Percentiles rank a stretch among this genome's conserved stretches.
Evolutionary conservation across 2,888 invertebrate species (phyloP).

Genomic region (Eristalis tenax): DNA sequence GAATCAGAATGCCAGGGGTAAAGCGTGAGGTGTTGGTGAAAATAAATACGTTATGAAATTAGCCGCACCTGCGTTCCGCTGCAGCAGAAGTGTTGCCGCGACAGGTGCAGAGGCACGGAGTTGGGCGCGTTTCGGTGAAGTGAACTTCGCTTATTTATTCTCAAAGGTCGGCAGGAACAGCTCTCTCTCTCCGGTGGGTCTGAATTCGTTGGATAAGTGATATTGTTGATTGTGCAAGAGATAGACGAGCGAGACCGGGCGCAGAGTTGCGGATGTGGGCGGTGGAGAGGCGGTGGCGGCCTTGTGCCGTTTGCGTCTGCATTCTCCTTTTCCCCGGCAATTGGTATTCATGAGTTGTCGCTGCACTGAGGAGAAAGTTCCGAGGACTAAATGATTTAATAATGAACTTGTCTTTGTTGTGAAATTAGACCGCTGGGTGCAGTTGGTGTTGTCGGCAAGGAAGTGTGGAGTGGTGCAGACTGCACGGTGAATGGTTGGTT

Average conservation of each 20-base stretch:
- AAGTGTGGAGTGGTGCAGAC: not conserved
- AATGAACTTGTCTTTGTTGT: not conserved
- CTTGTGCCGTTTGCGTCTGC: not conserved
- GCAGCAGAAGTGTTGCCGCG: not conserved
- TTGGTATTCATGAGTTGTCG: not conserved
- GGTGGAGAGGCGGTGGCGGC: not conserved
- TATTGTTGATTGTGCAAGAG: not conserved
- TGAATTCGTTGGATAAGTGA: not conserved
- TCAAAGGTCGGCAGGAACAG: not conserved
- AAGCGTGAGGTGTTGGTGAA: not conserved
- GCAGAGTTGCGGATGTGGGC: not conserved
- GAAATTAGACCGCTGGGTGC: not conserved
- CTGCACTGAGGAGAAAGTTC: not conserved
- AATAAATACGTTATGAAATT: not conserved
- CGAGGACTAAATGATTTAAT: slow-evolving; percentile 11
- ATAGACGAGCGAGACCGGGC: not conserved
- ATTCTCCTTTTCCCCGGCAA: not conserved
- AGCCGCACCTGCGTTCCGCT: not conserved
- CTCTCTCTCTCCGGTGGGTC: too few species aligned
- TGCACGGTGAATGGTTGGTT: not conserved
- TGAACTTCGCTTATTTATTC: not conserved
- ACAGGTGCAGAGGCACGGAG: not conserved
- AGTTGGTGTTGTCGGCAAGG: not conserved
- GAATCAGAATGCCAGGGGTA: not conserved
- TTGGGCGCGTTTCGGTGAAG: not conserved